phyloP scores from a whole-genome alignment of 2,888 invertebrate species.

The Oscheius sp. region DNA sequence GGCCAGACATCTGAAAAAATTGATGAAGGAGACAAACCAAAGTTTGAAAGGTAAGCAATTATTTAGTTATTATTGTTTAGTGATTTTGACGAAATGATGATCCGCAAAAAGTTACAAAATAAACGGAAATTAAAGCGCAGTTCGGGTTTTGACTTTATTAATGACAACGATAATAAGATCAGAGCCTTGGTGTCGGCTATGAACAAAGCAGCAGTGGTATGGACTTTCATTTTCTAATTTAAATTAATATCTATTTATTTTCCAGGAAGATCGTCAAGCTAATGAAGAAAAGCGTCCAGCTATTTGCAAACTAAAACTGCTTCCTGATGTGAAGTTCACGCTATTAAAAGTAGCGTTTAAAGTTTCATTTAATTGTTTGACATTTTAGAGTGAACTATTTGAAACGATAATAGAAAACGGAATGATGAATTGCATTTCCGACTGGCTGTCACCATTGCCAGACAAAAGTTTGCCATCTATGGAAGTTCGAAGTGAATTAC shows the following conservation, averaged over 20 bases:
- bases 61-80: no score
- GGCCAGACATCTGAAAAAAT: no score
- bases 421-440: constrained; percentile 75
- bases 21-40: no score
- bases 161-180: constrained; percentile 95
- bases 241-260: background rate
- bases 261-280: constrained; percentile 84
- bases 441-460: constrained; percentile 98
- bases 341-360: constrained; percentile 77
- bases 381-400: constrained; percentile 80
- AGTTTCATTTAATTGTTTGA: no score
- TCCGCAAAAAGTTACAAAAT: constrained; percentile 83
- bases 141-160: constrained; percentile 85
- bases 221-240: background rate
- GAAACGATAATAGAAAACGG: constrained; percentile 95
- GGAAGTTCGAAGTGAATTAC: constrained; percentile 86
- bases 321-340: constrained; percentile 87
- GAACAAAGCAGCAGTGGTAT: constrained; percentile 86
- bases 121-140: constrained; percentile 78
- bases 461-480: constrained; percentile 94
- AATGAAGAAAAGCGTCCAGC: constrained; percentile 87
- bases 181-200: constrained; percentile 84
- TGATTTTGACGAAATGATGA: constrained; percentile 94
- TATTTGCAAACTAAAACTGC: constrained; percentile 87
- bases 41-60: no score